phyloP scores from a whole-genome alignment of 2,888 invertebrate species.

The Podabrus alpinus region DNA sequence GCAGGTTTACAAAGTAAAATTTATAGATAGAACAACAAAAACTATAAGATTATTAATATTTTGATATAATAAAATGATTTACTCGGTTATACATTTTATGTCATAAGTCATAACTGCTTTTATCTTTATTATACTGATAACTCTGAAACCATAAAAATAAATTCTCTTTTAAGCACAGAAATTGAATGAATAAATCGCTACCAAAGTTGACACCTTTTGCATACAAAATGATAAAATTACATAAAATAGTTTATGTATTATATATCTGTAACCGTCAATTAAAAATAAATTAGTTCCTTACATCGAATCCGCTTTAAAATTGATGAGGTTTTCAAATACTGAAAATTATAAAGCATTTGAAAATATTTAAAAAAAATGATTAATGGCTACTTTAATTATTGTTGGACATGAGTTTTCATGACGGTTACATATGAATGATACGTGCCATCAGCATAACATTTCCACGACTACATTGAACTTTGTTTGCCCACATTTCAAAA shows the following conservation, averaged over 20 bases:
- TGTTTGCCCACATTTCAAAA: neutral
- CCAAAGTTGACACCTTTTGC: neutral
- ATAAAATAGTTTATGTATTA: neutral
- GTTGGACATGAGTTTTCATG: neutral
- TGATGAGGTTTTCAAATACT: neutral
- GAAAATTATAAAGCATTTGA: neutral
- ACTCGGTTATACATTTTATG: neutral
- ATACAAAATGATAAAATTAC: neutral
- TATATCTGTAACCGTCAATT: neutral
- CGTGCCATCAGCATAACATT: neutral
- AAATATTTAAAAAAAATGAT: slow-evolving; percentile 2
- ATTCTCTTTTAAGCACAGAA: neutral
- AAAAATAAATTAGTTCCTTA: neutral
- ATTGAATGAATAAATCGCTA: neutral
- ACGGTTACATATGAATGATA: slow-evolving; percentile 1
- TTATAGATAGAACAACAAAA: neutral
- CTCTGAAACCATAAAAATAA: neutral
- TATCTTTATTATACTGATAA: neutral
- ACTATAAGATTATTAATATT: neutral
- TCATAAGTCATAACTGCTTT: neutral
- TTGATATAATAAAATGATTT: neutral
- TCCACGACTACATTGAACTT: neutral
- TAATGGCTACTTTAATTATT: neutral
- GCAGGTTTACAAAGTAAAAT: neutral
- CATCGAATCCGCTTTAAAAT: neutral